phyloP scores from a whole-genome alignment of 2,113 vertebrate species.

The Podarcis muralis region DNA sequence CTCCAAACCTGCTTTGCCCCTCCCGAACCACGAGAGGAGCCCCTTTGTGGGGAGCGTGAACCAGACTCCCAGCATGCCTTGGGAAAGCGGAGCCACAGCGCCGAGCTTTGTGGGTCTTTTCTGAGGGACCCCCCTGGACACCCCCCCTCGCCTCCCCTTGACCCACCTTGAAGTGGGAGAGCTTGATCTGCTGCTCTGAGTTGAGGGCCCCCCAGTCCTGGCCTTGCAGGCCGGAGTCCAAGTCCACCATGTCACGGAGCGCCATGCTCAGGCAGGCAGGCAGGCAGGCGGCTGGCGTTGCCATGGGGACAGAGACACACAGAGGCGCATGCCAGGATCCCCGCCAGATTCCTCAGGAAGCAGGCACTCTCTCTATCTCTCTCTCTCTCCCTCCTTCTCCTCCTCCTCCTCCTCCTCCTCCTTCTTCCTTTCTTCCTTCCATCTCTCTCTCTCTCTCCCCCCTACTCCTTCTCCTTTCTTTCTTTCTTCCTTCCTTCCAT shows the following conservation, averaged over 20 bases:
- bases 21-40: too few species aligned
- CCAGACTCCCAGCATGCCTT: neutral
- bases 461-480: too few species aligned
- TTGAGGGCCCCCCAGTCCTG: constrained; percentile 35
- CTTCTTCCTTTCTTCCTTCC: too few species aligned
- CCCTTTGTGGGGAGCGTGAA: too few species aligned
- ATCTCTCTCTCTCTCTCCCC: too few species aligned
- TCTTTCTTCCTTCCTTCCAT: too few species aligned
- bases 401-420: too few species aligned
- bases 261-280: neutral
- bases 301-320: constrained; percentile 9
- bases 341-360: neutral
- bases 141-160: too few species aligned
- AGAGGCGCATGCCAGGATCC: too few species aligned
- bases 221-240: neutral
- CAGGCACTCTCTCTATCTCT: neutral
- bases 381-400: neutral
- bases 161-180: constrained; percentile 64
- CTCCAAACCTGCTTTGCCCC: too few species aligned
- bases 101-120: neutral
- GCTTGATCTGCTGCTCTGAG: constrained; percentile 19
- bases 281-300: constrained; percentile 21
- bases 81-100: too few species aligned
- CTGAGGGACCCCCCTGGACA: neutral
- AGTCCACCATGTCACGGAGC: constrained; percentile 45